Conservation (phyloP, 2,113 vertebrate species). For the Carollia perspicillata region DNA sequence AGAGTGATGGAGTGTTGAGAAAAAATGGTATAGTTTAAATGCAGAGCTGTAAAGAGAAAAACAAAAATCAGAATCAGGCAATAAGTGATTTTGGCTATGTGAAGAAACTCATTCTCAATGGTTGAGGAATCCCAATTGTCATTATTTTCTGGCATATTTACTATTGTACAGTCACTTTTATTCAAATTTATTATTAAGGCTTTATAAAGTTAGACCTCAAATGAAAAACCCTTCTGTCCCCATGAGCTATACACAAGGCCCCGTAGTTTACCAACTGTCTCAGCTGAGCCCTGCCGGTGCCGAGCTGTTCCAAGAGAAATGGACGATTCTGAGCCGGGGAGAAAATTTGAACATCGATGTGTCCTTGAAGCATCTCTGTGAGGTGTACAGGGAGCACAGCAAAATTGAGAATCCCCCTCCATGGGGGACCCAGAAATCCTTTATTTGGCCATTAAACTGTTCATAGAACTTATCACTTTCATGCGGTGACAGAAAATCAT, state of each 20-base stretch:
- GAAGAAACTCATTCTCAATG: neutral
- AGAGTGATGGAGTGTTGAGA: neutral
- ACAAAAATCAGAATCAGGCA: neutral
- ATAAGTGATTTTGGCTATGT: neutral
- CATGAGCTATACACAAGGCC: neutral
- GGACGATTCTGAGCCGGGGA: conserved; percentile 50
- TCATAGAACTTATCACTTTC: conserved; percentile 80
- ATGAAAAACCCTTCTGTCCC: neutral
- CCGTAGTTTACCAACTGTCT: neutral
- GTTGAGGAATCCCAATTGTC: neutral
- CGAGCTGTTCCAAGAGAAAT: conserved; percentile 5
- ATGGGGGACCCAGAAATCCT: conserved; percentile 70
- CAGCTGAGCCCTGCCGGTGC: neutral
- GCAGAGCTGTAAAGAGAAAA: neutral
- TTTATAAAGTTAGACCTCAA: conserved; percentile 30
- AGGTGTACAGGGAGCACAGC: conserved; percentile 47
- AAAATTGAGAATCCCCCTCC: conserved; percentile 66
- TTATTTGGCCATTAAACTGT: conserved; percentile 76
- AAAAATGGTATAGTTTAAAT: neutral
- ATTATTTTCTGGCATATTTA: neutral
- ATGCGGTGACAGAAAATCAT: conserved; percentile 84
- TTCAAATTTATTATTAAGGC: conserved; percentile 41
- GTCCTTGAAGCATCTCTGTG: conserved; percentile 55
- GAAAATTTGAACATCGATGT: conserved; percentile 55
- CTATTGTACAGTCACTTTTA: neutral